These are phyloP conservation scores for Manis javanica DNA, from an alignment of 2,797 vertebrate species.

Conservation along the genomic window DNA sequence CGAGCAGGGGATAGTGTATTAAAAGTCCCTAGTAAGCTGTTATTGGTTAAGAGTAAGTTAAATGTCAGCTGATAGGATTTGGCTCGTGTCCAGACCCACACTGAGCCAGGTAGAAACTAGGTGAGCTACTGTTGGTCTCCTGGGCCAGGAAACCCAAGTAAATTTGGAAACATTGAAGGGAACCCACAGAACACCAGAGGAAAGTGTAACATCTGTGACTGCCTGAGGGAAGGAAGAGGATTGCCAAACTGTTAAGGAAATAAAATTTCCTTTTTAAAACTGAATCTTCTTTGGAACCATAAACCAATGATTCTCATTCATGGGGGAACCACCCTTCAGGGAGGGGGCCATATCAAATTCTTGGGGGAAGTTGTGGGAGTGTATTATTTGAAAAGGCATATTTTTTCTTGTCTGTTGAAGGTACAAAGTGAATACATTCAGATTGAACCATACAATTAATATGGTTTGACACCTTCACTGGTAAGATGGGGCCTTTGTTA, in stretches of 20 bases:
- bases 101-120: slow-evolving; percentile 43
- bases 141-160: neutral
- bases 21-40: slow-evolving; percentile 57
- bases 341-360: neutral
- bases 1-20: neutral
- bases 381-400: slow-evolving; percentile 14
- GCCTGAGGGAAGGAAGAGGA: neutral
- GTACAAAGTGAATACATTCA: slow-evolving; percentile 43
- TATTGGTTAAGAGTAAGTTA: neutral
- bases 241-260: slow-evolving; percentile 54
- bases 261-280: slow-evolving; percentile 61
- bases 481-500: neutral
- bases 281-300: slow-evolving; percentile 41
- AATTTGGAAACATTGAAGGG: slow-evolving; percentile 48
- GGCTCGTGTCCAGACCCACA: neutral
- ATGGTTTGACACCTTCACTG: slow-evolving; percentile 31
- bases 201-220: slow-evolving; percentile 45
- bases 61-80: neutral
- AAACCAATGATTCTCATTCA: slow-evolving; percentile 23
- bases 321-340: slow-evolving; percentile 5
- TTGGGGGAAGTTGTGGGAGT: neutral
- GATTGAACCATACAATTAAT: slow-evolving; percentile 37
- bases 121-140: neutral
- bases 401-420: neutral
- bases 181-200: neutral